These are phyloP conservation scores for Amia ocellicauda DNA, from an alignment of 2,113 vertebrate genomes.

Conservation along the genomic window DNA sequence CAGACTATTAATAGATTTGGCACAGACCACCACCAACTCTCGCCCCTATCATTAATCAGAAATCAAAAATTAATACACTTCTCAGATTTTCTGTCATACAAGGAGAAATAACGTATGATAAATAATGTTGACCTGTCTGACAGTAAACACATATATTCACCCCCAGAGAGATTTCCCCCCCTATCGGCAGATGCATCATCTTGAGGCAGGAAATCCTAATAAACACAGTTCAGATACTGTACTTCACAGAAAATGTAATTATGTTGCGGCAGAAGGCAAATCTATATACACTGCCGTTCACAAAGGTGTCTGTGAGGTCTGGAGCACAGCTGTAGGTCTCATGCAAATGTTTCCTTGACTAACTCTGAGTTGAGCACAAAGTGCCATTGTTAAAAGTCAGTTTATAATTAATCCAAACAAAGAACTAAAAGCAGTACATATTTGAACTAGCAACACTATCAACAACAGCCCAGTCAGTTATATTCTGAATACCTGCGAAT, in stretches of 20 bases:
- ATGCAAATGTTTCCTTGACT: slow-evolving; percentile 1
- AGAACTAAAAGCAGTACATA: not conserved
- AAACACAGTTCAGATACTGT: too few relatives aligned
- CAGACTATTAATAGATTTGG: not conserved
- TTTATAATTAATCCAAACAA: slow-evolving; percentile 15
- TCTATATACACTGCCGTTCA: not conserved
- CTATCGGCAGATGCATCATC: too few relatives aligned
- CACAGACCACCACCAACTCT: not conserved
- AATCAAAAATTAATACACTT: not conserved
- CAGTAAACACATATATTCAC: too few relatives aligned
- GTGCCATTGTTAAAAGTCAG: slow-evolving; percentile 5
- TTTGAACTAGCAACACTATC: too few relatives aligned
- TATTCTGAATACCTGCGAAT: not conserved
- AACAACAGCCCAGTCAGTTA: too few relatives aligned
- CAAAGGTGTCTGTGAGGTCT: not conserved
- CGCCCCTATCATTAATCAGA: too few relatives aligned
- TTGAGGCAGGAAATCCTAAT: too few relatives aligned
- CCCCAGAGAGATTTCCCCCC: too few relatives aligned
- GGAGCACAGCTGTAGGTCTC: not conserved
- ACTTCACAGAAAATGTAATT: not conserved
- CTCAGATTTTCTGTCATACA: not conserved
- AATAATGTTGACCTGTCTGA: too few relatives aligned
- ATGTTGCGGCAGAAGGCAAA: not conserved
- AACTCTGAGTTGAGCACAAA: not conserved
- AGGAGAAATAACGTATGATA: too few relatives aligned